Evolutionary conservation across 2,888 invertebrate genomes (phyloP), one percentile per base, ranked within the genome.

Genomic region (Octonoba sinensis): DNA sequence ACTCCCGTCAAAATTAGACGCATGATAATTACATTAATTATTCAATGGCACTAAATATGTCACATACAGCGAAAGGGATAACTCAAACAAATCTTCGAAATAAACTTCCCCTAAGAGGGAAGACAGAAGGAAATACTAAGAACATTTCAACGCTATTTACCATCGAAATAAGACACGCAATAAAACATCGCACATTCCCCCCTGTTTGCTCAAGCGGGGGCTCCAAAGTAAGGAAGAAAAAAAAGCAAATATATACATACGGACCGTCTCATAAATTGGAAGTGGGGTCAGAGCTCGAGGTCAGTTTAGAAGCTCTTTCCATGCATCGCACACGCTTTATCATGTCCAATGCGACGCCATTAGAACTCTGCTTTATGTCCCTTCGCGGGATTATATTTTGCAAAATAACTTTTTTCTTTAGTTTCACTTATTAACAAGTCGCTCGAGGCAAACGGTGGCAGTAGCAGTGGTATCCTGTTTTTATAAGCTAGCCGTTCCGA

Each of bases 291-390:
- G 27, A 56, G 11, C 16, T 12, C 60, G 65, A 56, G 24, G 65
- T 65, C 65, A 56, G 36, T 47, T 65, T 74, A 65, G 47, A 57
- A 65, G 76, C 56, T 22, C 20, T 74, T 74, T 74, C 65, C 64
- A 65, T 47, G 69, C 56, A n/a, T 13, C 64, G 54, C 47, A 46
- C 56, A 46, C 70, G 8, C 24, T 76, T 62, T 77, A 70, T 77
- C 70, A 54, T 70, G 56, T 44, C 60, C 22, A 47, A 16, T 36
- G 59, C 27, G 49, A 57, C 46, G 64, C 76, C 59, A 76, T 76
- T 69, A 67, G 67, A 36, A 54, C n/a, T 46, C 16, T 75, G 44
- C 49, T 69, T 75, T 69, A 75, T 75, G 67, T 49, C n/a, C 46
- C 47, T 44, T 24, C 44, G 27, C 36, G 24, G 57, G 20, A 62